phyloP scores from a whole-genome alignment of 2,113 vertebrate species.

The Australoheros scitulus region DNA sequence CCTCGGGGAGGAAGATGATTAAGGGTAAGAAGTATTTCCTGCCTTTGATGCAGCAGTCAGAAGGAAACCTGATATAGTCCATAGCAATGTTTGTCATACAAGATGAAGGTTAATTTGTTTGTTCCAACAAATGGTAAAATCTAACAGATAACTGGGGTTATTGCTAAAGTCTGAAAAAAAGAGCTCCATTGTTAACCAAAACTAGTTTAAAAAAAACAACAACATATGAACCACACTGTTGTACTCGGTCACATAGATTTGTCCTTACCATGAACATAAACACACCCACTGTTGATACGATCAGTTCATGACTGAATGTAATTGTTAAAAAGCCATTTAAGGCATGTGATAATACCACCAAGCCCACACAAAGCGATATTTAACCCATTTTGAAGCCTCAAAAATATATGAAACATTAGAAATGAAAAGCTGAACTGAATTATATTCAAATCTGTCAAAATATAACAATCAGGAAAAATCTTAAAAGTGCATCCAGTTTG shows the following conservation, averaged over 20 bases:
- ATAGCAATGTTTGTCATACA: not conserved
- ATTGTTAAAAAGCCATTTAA: not conserved
- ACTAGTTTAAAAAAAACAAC: not conserved
- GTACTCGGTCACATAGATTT: not conserved
- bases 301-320: not conserved
- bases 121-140: not conserved
- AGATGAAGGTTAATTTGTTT: conserved; percentile 2
- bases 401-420: too few species aligned
- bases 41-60: conserved; percentile 42
- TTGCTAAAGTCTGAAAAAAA: not conserved
- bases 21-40: conserved; percentile 56
- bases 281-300: not conserved
- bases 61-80: not conserved
- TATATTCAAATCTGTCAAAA: too few species aligned
- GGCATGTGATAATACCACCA: not conserved
- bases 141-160: not conserved
- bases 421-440: too few species aligned
- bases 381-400: too few species aligned
- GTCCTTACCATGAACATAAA: not conserved
- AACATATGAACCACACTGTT: not conserved
- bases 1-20: conserved; percentile 46
- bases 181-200: not conserved
- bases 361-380: too few species aligned
- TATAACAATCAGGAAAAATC: too few species aligned
- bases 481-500: too few species aligned